Base-by-base conservation (phyloP, 2,797 vertebrate species). In the Anguilla marmorata region DNA sequence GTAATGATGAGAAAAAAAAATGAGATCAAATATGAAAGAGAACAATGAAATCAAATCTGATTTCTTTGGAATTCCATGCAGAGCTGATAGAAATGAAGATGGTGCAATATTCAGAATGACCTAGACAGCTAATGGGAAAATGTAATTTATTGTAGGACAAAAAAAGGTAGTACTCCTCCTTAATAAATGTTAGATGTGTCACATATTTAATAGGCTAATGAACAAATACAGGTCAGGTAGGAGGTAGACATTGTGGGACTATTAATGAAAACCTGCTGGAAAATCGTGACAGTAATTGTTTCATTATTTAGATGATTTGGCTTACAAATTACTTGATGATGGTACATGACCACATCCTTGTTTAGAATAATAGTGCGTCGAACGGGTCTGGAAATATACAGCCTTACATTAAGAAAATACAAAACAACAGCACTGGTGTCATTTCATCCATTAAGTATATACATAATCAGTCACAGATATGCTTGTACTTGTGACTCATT, bases 311-410 rank as follows among this genome's bases (percentile, higher is more conserved):
- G n/a, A 66, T 66, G 63, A n/a, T 66, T 66, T 24, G n/a, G 63
- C 63, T 66, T 66, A 27, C 63, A 66, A 66, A 66, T 66, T 66
- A n/a, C 63, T 63, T 66, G 63, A 66, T 66, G 63, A n/a, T 66
- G 58, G 21, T 66, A 66, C 58, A 24, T 66, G 24, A 27, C 24
- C 4, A 27, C 63, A 11, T 2, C 3, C 3, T 66, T 66, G 1
- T 56, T 52, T 52, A 52, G 7, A 45, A 45, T 52, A 8, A 52
- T 14, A 14, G 54, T 56, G 14, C 0, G 54, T 56, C 12, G 11
- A 24, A 66, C 63, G 1, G 24, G n/a, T 66, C 21, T 66, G 58
- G 16, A 60, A 60, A 21, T 19, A 60, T 60, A 16, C 16, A 52
- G 50, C 50, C 50, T 52, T 52, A 52, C 50, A 52, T 52, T 52